Percentiles rank a stretch among this genome's conserved stretches.
Conservation (phyloP, 2,113 vertebrate species). For the Caloenas nicobarica region DNA sequence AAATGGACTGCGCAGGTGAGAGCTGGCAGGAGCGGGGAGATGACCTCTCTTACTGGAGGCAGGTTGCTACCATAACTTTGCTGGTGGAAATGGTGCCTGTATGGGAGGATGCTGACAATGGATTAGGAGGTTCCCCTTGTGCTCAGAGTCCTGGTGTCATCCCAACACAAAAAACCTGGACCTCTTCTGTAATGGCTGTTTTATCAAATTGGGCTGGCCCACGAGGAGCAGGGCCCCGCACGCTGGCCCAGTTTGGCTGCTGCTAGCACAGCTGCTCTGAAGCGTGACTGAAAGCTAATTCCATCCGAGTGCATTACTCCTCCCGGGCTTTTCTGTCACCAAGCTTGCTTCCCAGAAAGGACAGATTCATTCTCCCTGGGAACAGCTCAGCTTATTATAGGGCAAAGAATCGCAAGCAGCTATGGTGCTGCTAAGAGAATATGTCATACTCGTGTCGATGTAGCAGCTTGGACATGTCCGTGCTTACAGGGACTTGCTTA, state of each 20-base stretch:
- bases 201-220: background rate
- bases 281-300: constrained; percentile 64
- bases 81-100: background rate
- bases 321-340: constrained; percentile 18
- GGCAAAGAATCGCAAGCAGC: constrained; percentile 57
- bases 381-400: constrained; percentile 66
- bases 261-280: constrained; percentile 35
- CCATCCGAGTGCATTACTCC: constrained; percentile 37
- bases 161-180: background rate
- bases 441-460: constrained; percentile 15
- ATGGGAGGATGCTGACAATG: background rate
- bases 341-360: constrained; percentile 44
- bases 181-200: background rate
- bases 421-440: background rate
- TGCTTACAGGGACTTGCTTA: background rate
- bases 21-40: background rate
- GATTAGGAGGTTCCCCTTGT: background rate
- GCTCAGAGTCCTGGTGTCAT: background rate
- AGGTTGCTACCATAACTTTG: background rate
- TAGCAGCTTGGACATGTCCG: constrained; percentile 11
- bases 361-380: constrained; percentile 39
- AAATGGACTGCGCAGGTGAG: background rate
- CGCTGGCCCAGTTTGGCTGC: background rate
- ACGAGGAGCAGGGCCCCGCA: background rate
- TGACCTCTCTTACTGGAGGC: background rate